Evolutionary conservation across 2,113 vertebrate genomes (phyloP).

Genomic region (Hassar affinis): DNA sequence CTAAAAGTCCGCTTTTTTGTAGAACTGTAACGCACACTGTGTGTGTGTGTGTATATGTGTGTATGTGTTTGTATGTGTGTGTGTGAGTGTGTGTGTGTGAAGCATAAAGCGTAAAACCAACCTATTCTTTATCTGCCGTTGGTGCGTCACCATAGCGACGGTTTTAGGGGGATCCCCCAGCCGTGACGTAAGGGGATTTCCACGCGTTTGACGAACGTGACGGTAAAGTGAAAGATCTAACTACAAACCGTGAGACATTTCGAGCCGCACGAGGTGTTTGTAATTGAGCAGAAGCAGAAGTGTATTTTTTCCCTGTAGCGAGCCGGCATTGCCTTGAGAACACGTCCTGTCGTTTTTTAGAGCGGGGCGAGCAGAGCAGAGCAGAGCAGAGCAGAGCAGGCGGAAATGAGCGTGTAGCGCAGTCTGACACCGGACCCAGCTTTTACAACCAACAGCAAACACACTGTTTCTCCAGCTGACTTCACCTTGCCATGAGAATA

Average conservation of each 20-base stretch:
- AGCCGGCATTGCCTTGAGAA: background rate
- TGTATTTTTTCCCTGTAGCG: too few species aligned
- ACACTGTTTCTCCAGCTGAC: background rate
- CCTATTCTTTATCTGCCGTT: constrained; percentile 15
- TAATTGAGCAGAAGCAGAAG: background rate
- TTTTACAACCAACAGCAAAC: background rate
- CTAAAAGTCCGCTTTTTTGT: background rate
- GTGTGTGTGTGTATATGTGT: too few species aligned
- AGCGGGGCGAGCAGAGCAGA: background rate
- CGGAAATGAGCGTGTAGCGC: constrained; percentile 12
- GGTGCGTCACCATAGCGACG: constrained; percentile 39
- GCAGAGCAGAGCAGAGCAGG: background rate
- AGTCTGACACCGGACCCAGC: background rate
- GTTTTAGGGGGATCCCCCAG: constrained; percentile 53
- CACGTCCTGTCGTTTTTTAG: background rate
- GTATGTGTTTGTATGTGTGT: too few species aligned
- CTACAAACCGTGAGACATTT: background rate
- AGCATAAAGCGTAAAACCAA: too few species aligned
- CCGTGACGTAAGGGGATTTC: constrained; percentile 68
- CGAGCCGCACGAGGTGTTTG: background rate
- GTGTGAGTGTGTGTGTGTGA: too few species aligned
- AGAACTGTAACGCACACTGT: background rate
- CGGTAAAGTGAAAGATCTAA: constrained; percentile 20
- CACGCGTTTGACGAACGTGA: constrained; percentile 6
- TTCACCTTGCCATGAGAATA: constrained; percentile 60